Conservation (phyloP, 2,797 vertebrate genomes). For the Basileuterus tristriatus region DNA sequence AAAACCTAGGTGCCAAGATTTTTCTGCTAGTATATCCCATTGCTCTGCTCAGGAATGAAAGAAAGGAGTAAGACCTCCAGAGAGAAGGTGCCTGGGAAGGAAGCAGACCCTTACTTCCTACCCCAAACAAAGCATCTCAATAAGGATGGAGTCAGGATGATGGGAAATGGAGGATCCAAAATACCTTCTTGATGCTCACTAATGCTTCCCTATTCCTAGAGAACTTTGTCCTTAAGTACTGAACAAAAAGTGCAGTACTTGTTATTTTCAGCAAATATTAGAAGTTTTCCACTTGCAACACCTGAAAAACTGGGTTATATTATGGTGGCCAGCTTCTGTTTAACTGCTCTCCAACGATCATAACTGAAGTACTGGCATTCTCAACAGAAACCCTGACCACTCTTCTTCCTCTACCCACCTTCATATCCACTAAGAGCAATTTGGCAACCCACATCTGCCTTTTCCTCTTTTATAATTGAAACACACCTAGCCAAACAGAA, state of each 20-base stretch:
- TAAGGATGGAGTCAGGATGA: not conserved
- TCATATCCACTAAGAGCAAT: not conserved
- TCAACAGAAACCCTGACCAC: not conserved
- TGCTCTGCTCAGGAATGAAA: not conserved
- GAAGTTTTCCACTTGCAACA: not conserved
- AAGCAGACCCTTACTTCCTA: not conserved
- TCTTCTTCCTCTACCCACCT: not conserved
- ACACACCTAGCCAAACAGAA: constrained; percentile 6
- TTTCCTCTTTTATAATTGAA: not conserved
- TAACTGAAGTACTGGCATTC: not conserved
- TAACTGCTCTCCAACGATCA: not conserved
- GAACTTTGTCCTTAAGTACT: not conserved
- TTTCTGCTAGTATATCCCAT: not conserved
- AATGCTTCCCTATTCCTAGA: not conserved
- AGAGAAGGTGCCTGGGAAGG: not conserved
- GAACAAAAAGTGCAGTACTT: not conserved
- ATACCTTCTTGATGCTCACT: not conserved
- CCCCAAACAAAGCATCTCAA: not conserved
- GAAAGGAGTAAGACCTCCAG: not conserved
- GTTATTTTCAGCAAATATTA: not conserved
- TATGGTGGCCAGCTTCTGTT: not conserved
- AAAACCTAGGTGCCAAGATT: not conserved
- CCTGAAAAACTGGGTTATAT: not conserved
- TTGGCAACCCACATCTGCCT: not conserved
- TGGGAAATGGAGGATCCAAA: not conserved